phyloP scores from a whole-genome alignment of 1,140 invertebrate species.

The Zaprionus vittiger region DNA sequence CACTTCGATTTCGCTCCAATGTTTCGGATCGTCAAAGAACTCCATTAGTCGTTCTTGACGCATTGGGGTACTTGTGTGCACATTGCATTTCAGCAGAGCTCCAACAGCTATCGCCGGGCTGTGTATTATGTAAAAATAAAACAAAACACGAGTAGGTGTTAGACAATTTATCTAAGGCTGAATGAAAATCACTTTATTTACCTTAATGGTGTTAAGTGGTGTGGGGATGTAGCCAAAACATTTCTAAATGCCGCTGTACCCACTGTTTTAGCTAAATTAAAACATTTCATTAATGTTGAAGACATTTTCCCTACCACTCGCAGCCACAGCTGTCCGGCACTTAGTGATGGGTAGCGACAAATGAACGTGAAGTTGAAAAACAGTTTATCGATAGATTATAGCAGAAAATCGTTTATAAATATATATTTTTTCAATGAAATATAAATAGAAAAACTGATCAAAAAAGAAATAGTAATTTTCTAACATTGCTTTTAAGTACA shows the following conservation, averaged over 20 bases:
- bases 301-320: slow-evolving; percentile 53
- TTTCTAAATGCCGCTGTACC: slow-evolving; percentile 37
- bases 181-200: slow-evolving; percentile 3
- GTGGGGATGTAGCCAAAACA: slow-evolving; percentile 36
- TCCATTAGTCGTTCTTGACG: slow-evolving; percentile 88
- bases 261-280: slow-evolving; percentile 64
- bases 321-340: slow-evolving; percentile 18
- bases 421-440: neutral
- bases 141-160: slow-evolving; percentile 13
- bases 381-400: neutral
- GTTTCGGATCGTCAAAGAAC: slow-evolving; percentile 96
- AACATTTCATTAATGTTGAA: slow-evolving; percentile 67
- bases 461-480: neutral
- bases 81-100: slow-evolving; percentile 32
- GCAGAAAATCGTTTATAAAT: neutral
- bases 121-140: slow-evolving; percentile 72
- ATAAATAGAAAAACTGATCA: neutral
- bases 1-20: slow-evolving; percentile 92
- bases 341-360: slow-evolving; percentile 12
- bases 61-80: slow-evolving; percentile 52
- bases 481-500: neutral
- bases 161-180: neutral
- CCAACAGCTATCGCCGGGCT: slow-evolving; percentile 31
- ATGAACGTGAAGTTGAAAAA: neutral
- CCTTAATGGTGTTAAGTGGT: slow-evolving; percentile 44